Evolutionary conservation across 2,888 invertebrate genomes (phyloP).

Genomic region (Plemyria rubiginata): DNA sequence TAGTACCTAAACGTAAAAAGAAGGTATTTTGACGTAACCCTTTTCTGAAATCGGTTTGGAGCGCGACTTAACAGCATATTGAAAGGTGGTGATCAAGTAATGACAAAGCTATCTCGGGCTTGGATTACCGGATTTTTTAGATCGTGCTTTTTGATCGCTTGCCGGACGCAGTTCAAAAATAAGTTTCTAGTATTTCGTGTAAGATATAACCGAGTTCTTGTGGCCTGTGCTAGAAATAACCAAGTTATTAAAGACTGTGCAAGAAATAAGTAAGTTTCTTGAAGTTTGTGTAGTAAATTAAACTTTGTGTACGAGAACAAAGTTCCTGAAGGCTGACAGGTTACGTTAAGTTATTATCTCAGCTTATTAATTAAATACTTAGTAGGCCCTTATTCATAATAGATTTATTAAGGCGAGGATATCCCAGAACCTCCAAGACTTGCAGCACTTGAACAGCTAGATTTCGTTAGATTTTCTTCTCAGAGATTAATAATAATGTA

Average conservation of each 20-base stretch:
- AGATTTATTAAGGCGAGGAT: no score
- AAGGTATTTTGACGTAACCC: neutral
- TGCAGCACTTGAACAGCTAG: no score
- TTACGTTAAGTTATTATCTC: neutral
- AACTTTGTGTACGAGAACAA: no score
- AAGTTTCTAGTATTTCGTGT: neutral
- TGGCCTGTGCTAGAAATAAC: neutral
- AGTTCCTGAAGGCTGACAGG: neutral
- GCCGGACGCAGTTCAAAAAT: no score
- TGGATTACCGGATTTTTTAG: neutral
- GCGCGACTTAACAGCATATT: neutral
- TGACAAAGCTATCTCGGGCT: neutral
- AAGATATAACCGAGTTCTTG: neutral
- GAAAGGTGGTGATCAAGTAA: neutral
- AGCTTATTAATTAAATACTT: neutral
- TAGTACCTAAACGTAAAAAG: neutral
- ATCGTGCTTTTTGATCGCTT: neutral
- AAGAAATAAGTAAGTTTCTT: neutral
- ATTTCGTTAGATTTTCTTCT: no score
- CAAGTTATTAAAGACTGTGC: neutral
- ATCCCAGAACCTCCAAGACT: no score
- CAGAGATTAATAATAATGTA: no score
- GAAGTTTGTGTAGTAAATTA: neutral
- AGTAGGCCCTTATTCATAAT: no score
- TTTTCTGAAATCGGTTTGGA: neutral